Conservation (phyloP, 1,140 invertebrate genomes). For the Steinernema feltiae region DNA sequence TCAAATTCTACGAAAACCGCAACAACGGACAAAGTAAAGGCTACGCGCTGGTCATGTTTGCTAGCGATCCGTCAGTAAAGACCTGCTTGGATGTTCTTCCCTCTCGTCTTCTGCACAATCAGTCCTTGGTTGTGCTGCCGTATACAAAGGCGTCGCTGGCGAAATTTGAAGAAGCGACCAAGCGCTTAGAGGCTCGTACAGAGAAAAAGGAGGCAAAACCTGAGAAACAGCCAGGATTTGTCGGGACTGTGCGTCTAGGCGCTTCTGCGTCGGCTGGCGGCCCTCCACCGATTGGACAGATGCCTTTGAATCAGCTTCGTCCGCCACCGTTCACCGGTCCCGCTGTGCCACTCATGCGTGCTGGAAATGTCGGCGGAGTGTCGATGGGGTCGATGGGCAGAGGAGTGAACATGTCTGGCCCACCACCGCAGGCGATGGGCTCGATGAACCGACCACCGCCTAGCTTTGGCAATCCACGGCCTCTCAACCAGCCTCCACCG, state of each 20-base stretch:
- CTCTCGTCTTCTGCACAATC: slow-evolving; percentile 81
- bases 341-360: slow-evolving; percentile 15
- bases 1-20: slow-evolving; percentile 98
- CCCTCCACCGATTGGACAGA: slow-evolving; percentile 17
- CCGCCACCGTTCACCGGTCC: slow-evolving; percentile 17
- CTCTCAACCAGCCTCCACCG: slow-evolving; percentile 34
- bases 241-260: neutral
- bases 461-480: slow-evolving; percentile 17
- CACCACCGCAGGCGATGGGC: slow-evolving; percentile 35
- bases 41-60: slow-evolving; percentile 80
- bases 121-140: slow-evolving; percentile 83
- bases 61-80: slow-evolving; percentile 81
- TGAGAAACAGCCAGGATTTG: neutral
- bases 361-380: slow-evolving; percentile 1
- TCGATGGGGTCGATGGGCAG: slow-evolving; percentile 19
- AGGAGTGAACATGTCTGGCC: slow-evolving; percentile 28
- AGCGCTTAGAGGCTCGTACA: neutral
- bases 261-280: neutral
- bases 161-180: slow-evolving; percentile 63
- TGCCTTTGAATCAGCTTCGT: slow-evolving; percentile 24
- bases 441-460: slow-evolving; percentile 42
- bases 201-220: neutral
- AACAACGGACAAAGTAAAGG: slow-evolving; percentile 99
- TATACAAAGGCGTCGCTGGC: slow-evolving; percentile 83
- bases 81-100: slow-evolving; percentile 82